Evolutionary conservation across 2,797 vertebrate species (phyloP).

Genomic region (Botia almorhae): DNA sequence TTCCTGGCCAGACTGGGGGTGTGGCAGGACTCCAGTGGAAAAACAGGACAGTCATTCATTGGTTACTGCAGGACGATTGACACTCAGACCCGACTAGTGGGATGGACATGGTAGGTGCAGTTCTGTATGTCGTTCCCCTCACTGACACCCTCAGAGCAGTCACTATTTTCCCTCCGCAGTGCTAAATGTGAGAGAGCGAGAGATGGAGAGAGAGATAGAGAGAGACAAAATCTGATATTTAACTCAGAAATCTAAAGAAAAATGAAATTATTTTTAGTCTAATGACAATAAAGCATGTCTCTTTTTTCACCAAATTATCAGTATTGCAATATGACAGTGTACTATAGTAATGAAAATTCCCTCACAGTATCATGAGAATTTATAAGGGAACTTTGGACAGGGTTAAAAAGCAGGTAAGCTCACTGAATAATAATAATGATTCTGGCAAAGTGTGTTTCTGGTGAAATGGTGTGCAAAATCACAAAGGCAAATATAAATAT

Average conservation of each 20-base stretch:
- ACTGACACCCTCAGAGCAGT: constrained; percentile 72
- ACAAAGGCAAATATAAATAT: neutral
- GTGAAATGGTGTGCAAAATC: neutral
- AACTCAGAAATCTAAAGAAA: neutral
- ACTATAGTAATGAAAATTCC: too few relatives aligned
- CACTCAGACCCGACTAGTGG: constrained; percentile 80
- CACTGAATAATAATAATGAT: neutral
- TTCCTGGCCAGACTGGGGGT: constrained; percentile 75
- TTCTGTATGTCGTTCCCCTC: constrained; percentile 69
- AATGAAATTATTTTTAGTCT: neutral
- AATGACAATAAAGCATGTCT: too few relatives aligned
- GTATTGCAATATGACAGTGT: too few relatives aligned
- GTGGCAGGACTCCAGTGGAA: constrained; percentile 73
- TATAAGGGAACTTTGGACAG: too few relatives aligned
- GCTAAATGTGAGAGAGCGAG: constrained; percentile 62
- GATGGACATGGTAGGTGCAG: constrained; percentile 78
- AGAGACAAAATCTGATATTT: neutral
- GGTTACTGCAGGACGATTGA: constrained; percentile 55
- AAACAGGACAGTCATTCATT: constrained; percentile 74
- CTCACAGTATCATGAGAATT: too few relatives aligned
- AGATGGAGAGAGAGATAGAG: constrained; percentile 17
- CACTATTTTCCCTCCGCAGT: constrained; percentile 71
- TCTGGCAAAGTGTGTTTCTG: neutral
- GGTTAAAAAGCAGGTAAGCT: neutral
- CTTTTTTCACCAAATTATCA: too few relatives aligned